These are phyloP conservation scores for Centropus unirufus DNA, from an alignment of 2,113 vertebrate genomes.

Conservation along the genomic window DNA sequence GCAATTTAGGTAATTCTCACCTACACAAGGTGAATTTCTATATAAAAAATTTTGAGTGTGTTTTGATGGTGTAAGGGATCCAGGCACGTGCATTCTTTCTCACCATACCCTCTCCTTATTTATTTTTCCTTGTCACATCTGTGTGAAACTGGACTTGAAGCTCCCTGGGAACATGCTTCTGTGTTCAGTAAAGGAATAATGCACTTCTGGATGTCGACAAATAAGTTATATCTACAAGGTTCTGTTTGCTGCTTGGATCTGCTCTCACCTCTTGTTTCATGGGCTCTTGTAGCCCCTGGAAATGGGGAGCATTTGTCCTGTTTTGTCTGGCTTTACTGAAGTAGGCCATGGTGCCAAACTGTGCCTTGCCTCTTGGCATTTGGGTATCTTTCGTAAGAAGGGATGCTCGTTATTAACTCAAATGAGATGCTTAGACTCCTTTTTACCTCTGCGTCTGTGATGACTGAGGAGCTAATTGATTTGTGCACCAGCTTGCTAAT, in stretches of 20 bases:
- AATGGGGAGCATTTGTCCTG: background rate
- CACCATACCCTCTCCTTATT: background rate
- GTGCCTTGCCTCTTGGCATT: background rate
- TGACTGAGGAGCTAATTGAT: background rate
- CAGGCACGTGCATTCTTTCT: background rate
- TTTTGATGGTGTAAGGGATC: background rate
- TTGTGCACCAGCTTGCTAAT: background rate
- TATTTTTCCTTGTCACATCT: constrained; percentile 19
- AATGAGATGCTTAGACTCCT: background rate
- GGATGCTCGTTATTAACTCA: background rate
- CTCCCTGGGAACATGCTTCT: background rate
- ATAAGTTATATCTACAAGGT: background rate
- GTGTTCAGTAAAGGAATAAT: background rate
- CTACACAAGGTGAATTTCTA: background rate
- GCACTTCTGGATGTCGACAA: background rate
- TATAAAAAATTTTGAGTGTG: background rate
- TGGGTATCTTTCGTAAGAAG: background rate
- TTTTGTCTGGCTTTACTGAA: background rate
- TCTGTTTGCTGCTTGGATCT: background rate
- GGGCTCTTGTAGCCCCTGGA: background rate
- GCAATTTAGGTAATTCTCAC: background rate
- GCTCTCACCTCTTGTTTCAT: background rate
- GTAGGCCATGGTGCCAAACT: background rate
- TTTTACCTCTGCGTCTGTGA: background rate
- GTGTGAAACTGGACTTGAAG: background rate